These are phyloP conservation scores for Pristionchus fissidentatus DNA, from an alignment of 2,888 invertebrate genomes.

Conservation along the genomic window DNA sequence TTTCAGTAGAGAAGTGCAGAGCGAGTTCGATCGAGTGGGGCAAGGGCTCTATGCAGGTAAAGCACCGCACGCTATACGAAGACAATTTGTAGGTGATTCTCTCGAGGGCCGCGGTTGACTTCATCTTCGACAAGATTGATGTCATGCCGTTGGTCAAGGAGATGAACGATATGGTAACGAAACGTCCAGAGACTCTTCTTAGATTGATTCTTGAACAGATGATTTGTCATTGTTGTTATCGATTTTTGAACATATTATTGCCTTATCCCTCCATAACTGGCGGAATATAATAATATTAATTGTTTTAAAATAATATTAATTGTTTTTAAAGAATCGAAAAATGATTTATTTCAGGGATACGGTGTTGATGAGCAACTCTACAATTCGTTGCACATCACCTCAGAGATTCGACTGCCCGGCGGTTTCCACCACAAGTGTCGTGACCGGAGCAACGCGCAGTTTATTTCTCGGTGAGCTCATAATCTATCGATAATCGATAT, in stretches of 20 bases:
- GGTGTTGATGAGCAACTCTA: constrained; percentile 8
- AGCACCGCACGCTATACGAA: background rate
- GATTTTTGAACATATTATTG: no score
- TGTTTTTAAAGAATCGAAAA: no score
- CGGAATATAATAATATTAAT: no score
- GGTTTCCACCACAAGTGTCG: background rate
- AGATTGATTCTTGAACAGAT: no score
- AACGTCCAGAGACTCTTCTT: no score
- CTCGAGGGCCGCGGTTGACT: background rate
- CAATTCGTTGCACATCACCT: background rate
- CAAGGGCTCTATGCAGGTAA: constrained; percentile 19
- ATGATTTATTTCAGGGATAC: background rate
- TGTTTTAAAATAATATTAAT: background rate
- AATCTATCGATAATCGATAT: background rate
- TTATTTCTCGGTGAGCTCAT: background rate
- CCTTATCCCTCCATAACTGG: no score
- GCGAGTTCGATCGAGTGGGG: background rate
- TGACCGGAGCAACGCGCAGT: background rate
- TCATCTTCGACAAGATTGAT: background rate
- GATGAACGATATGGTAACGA: background rate
- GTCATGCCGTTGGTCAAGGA: background rate
- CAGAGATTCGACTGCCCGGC: constrained; percentile 7
- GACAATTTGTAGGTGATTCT: background rate
- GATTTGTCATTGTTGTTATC: no score
- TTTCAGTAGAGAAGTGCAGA: background rate